These are phyloP conservation scores for Nomada goodeniana DNA, from an alignment of 2,888 invertebrate species.

Conservation along the genomic window DNA sequence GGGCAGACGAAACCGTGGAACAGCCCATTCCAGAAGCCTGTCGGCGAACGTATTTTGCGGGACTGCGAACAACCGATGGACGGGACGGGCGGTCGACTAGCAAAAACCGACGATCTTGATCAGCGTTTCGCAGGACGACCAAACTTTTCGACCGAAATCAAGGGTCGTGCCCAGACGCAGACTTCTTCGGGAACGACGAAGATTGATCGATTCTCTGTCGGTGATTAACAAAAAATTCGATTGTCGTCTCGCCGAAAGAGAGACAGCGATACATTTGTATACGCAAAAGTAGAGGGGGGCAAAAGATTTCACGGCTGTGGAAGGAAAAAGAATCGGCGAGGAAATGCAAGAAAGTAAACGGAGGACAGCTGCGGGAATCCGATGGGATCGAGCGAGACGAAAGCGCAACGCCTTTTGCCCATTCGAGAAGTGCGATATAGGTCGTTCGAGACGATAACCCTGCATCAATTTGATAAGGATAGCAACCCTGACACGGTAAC, in stretches of 20 bases:
- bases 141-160: slow-evolving; percentile 13
- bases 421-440: slow-evolving; percentile 55
- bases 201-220: slow-evolving; percentile 76
- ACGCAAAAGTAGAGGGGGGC: not conserved
- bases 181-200: slow-evolving; percentile 58
- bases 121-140: too few relatives aligned
- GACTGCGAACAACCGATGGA: slow-evolving; percentile 22
- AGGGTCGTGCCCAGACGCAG: not conserved
- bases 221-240: slow-evolving; percentile 68
- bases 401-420: slow-evolving; percentile 19
- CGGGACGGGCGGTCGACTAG: not conserved
- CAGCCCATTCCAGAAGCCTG: slow-evolving; percentile 9
- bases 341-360: too few relatives aligned
- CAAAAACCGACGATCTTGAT: not conserved
- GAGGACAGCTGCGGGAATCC: too few relatives aligned
- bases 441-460: slow-evolving; percentile 72
- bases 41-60: slow-evolving; percentile 9
- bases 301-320: too few relatives aligned
- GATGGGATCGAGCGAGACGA: too few relatives aligned
- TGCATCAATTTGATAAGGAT: slow-evolving; percentile 56
- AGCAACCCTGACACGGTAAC: slow-evolving; percentile 18
- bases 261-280: slow-evolving; percentile 51
- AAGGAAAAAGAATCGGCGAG: too few relatives aligned
- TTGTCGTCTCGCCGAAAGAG: slow-evolving; percentile 68
- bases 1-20: not conserved